Evolutionary conservation across 92 coral and sea anemone species (phyloP), one percentile per base, ranked within the genome.

Genomic region (Plumapathes pennacea): DNA sequence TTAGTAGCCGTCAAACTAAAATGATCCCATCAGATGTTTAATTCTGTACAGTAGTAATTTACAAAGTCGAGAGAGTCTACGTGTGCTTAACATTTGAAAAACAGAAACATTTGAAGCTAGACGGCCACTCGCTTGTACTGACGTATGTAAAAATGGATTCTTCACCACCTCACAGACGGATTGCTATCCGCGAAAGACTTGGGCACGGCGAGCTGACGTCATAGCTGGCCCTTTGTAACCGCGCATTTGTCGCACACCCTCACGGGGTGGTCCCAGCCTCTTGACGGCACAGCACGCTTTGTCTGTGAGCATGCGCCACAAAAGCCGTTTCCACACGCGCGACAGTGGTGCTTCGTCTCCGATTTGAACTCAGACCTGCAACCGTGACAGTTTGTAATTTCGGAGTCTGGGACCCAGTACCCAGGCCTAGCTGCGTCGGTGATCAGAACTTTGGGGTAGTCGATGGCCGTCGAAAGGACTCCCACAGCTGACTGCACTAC

Each of bases 261-360:
- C 22, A 94, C 99, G 21, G 99, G 99, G 43, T 89, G 89, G 50
- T 94, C 99, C 99, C 99, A 94, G 15, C 94, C 96, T 63, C 84
- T 77, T 30, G 94, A 70, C 11, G 99, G 95, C 57, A 94, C 97
- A 43, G 94, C 60, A 30, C 63, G 68, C 64, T 79, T 74, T 29
- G 69, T 74, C 42, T 54, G 63, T 18, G 99, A 84, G 46, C 99
- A 94, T 28, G 54, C 71, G 25, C 82, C 75, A 60, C 96, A 94
- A n/a, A 94, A 78, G 24, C 99, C 99, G 60, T 80, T 84, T 22
- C 99, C 99, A 71, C 99, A 88, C n/a, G 88, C 82, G 24, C 96
- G 96, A 49, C 99, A 94, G 18, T 94, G 96, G 48, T 94, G 99
- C 61, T 94, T 94, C 26, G 67, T 54, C 50, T 94, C 99, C 24